A percentile compares a stretch with the other conserved stretches of the same genome.
Conservation (phyloP, 2,113 vertebrate genomes). For the Pyrgilauda ruficollis region DNA sequence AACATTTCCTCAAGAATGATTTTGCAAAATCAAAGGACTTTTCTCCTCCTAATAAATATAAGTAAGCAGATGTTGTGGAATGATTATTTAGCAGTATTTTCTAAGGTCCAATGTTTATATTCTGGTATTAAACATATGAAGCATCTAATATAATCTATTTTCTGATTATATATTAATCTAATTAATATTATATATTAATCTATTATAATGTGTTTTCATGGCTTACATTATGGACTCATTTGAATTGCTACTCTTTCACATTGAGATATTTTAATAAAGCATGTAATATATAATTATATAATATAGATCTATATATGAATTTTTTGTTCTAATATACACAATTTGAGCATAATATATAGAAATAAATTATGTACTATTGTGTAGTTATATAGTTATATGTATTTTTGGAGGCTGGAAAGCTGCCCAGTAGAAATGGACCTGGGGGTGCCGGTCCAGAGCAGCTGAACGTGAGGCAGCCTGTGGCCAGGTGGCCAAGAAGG, state of each 20-base stretch:
- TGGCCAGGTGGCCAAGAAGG: not conserved
- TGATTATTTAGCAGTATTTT: not conserved
- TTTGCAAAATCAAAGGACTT: not conserved
- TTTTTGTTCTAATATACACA: not conserved
- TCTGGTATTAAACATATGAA: not conserved
- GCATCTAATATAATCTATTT: not conserved
- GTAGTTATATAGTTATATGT: too few species aligned
- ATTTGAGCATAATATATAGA: not conserved
- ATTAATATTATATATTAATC: not conserved
- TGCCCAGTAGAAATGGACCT: not conserved
- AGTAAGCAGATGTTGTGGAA: not conserved
- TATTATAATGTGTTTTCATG: not conserved
- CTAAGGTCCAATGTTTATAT: not conserved
- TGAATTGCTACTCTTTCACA: not conserved
- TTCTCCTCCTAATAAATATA: not conserved
- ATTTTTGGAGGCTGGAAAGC: not conserved
- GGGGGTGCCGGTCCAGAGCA: accelerated
- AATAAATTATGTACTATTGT: too few species aligned
- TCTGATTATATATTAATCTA: not conserved
- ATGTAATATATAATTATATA: not conserved
- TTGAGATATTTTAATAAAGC: not conserved
- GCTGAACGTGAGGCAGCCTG: not conserved
- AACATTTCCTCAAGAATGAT: not conserved
- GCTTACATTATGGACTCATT: not conserved
- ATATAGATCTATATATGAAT: not conserved